Evolutionary conservation across 2,113 vertebrate genomes (phyloP), one percentile per base, ranked within the genome.

Genomic region (Clarias macrocephalus): DNA sequence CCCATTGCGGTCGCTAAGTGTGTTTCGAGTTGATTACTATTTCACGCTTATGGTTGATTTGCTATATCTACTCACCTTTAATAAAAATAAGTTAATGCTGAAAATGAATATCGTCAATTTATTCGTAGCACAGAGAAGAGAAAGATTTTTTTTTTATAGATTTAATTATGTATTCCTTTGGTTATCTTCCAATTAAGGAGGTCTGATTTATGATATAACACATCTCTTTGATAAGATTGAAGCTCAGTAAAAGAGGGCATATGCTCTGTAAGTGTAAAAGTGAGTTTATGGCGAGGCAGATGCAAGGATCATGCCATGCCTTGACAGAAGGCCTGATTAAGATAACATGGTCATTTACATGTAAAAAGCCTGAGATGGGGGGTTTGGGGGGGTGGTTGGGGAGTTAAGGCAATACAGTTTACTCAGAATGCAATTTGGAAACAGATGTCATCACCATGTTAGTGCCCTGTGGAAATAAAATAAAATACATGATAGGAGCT

Each of bases 291-390:
- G 88, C 87, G 85, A 90, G 86, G 88, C 70, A 86, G 76, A 85
- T 79, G 75, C 88, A 57, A n/a, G 81, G 52, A 85, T 83, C 85
- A 73, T 56, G 28, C 37, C 19, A 72, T 87, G 18, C 83, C 25
- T 72, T 57, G 90, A 89, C 91, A 91, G 92, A 90, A 90, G 90
- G 90, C 83, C 72, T 52, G 86, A 94, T 92, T 92, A 92, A 93
- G 92, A 92, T 88, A 92, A 92, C 92, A 92, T 88, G 70, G 85
- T 83, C 63, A 94, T 95, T 95, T 94, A 91, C 94, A 94, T 95
- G 90, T 91, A 86, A 93, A 94, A 93, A 92, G 91, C 92, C 85
- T 33, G 48, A 54, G 89, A 90, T 16, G 57, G 10, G 30, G 66
- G 4, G 1, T 48, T 48, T 1, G 5, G 87, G 90, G n/a, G 57